These are phyloP conservation scores for Gortyna flavago DNA, from an alignment of 2,888 invertebrate genomes.

Conservation along the genomic window DNA sequence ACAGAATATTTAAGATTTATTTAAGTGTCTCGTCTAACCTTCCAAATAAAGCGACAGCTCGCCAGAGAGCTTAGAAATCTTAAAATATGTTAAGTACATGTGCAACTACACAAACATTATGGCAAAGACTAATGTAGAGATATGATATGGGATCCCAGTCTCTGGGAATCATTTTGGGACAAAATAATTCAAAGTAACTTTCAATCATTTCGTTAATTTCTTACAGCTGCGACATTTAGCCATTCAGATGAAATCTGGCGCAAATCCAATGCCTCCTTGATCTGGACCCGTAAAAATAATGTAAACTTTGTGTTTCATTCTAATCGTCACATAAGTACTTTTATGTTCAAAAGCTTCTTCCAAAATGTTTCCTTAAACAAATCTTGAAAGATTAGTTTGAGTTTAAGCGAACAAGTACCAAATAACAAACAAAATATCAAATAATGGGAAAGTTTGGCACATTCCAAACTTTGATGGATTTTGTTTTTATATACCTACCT, in stretches of 20 bases:
- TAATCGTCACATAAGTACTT: constrained; percentile 17
- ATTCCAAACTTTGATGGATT: constrained; percentile 56
- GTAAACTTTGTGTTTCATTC: constrained; percentile 22
- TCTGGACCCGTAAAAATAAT: constrained; percentile 11
- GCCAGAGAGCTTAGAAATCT: constrained; percentile 15
- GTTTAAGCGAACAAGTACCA: constrained; percentile 19
- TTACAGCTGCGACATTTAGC: constrained; percentile 23
- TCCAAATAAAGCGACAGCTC: constrained; percentile 10
- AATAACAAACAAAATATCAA: constrained; percentile 40
- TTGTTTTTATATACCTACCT: constrained; percentile 30
- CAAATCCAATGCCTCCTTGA: constrained; percentile 7
- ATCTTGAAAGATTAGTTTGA: constrained; percentile 16
- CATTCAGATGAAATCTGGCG: constrained; percentile 23
- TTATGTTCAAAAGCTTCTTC: constrained; percentile 5
- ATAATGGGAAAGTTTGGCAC: constrained; percentile 54
- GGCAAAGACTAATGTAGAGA: constrained; percentile 33
- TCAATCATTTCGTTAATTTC: constrained; percentile 17
- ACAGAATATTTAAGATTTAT: constrained; percentile 33
- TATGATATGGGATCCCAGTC: constrained; percentile 9
- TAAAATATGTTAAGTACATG: constrained; percentile 23
- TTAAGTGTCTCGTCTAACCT: constrained; percentile 11
- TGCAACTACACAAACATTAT: constrained; percentile 10
- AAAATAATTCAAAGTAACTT: constrained; percentile 12
- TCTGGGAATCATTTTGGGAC: background rate
- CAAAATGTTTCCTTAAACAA: constrained; percentile 25